phyloP scores from a whole-genome alignment of 2,797 vertebrate genomes.

The Acrossocheilus wenchowensis region DNA sequence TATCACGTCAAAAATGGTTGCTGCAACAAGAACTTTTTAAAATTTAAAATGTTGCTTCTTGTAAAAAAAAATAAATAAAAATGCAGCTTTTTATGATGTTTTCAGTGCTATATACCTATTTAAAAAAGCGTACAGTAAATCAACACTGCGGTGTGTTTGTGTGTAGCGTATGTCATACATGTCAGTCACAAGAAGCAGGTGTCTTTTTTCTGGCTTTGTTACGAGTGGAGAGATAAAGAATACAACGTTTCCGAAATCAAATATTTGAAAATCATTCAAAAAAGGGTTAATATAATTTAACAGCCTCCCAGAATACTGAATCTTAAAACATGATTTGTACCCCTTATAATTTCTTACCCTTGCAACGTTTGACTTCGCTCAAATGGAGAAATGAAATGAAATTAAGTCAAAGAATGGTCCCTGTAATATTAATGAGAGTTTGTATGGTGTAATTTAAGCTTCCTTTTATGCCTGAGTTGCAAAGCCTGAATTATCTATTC shows the following conservation, averaged over 20 bases:
- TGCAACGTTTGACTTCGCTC: slow-evolving; percentile 73
- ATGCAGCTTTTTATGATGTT: slow-evolving; percentile 44
- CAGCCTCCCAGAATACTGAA: slow-evolving; percentile 73
- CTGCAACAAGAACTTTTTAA: slow-evolving; percentile 56
- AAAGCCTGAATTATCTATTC: slow-evolving; percentile 66
- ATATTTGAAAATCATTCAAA: slow-evolving; percentile 63
- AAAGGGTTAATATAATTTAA: slow-evolving; percentile 60
- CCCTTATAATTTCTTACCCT: slow-evolving; percentile 76
- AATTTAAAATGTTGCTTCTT: slow-evolving; percentile 48
- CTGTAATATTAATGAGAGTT: slow-evolving; percentile 82
- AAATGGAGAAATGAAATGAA: slow-evolving; percentile 77
- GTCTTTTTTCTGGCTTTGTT: slow-evolving; percentile 20
- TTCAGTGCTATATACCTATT: slow-evolving; percentile 43
- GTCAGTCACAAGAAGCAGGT: slow-evolving; percentile 7
- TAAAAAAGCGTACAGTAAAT: slow-evolving; percentile 41
- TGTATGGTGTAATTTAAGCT: slow-evolving; percentile 75
- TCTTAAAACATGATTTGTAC: slow-evolving; percentile 80
- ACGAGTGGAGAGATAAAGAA: slow-evolving; percentile 43
- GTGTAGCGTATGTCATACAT: slow-evolving; percentile 16
- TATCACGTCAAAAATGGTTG: slow-evolving; percentile 55
- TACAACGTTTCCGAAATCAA: slow-evolving; percentile 60
- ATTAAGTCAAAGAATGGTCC: slow-evolving; percentile 79
- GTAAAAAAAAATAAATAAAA: slow-evolving; percentile 51
- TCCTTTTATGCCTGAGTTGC: slow-evolving; percentile 73
- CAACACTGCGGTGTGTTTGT: slow-evolving; percentile 20